A percentile compares a stretch with the other conserved stretches of the same genome.
phyloP scores from a whole-genome alignment of 2,113 vertebrate species.

The Malurus cyaneus region DNA sequence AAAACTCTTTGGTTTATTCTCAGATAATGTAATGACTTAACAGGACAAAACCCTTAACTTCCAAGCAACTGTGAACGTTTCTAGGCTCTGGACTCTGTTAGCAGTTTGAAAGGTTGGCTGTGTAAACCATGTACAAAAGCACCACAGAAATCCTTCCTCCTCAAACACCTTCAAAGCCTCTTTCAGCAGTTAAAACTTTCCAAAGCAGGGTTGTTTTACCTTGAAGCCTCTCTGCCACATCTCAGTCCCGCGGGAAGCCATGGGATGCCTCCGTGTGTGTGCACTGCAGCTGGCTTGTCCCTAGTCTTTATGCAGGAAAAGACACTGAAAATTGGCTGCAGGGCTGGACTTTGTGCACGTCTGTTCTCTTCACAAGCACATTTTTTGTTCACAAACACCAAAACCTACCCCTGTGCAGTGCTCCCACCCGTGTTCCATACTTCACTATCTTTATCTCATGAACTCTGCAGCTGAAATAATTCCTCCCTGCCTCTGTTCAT shows the following conservation, averaged over 20 bases:
- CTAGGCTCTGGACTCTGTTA: not conserved
- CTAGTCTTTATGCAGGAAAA: not conserved
- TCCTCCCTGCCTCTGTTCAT: not conserved
- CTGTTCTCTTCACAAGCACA: not conserved
- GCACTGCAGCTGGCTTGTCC: slow-evolving; percentile 3
- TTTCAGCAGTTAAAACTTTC: not conserved
- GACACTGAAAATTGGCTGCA: not conserved
- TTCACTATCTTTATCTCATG: not conserved
- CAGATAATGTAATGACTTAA: slow-evolving; percentile 76
- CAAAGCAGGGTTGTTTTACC: not conserved
- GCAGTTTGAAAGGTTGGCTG: slow-evolving; percentile 46
- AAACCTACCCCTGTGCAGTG: not conserved
- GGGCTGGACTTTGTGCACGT: not conserved
- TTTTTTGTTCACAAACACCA: slow-evolving; percentile 29
- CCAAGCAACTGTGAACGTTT: slow-evolving; percentile 29
- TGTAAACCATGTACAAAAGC: slow-evolving; percentile 34
- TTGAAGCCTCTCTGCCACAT: not conserved
- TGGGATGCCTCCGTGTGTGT: not conserved
- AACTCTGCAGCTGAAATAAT: not conserved
- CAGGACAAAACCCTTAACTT: slow-evolving; percentile 63
- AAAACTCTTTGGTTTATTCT: slow-evolving; percentile 76
- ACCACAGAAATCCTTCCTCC: not conserved
- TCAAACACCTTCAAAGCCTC: not conserved
- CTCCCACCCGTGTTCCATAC: not conserved
- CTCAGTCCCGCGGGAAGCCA: not conserved